Percentiles rank a stretch among this genome's conserved stretches.
Conservation (phyloP, 23 tunicate species). For the Styela clava region DNA sequence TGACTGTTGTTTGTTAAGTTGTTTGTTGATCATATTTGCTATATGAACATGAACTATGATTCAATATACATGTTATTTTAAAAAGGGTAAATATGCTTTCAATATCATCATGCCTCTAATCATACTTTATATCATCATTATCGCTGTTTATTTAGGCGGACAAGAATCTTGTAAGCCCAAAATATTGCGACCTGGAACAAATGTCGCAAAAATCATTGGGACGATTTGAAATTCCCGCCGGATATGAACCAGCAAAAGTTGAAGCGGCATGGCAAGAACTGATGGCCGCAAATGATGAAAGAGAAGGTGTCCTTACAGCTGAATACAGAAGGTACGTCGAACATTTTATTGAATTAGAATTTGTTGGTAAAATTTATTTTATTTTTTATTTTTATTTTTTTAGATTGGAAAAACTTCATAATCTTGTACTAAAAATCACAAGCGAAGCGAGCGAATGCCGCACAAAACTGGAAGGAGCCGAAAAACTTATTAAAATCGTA, state of each 20-base stretch:
- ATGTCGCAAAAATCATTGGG: constrained; percentile 60
- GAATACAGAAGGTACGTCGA: constrained; percentile 39
- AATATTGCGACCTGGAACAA: constrained; percentile 43
- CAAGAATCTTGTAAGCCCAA: constrained; percentile 41
- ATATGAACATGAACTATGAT: neutral
- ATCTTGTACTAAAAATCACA: constrained; percentile 51
- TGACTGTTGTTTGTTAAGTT: neutral
- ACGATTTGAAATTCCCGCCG: constrained; percentile 40
- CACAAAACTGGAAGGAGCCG: constrained; percentile 52
- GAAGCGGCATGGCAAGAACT: constrained; percentile 46
- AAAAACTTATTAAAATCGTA: constrained; percentile 48
- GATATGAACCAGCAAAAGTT: constrained; percentile 55
- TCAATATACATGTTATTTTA: neutral
- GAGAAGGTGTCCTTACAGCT: constrained; percentile 32
- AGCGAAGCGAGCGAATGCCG: constrained; percentile 39
- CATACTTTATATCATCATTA: too few relatives aligned
- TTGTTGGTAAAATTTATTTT: neutral
- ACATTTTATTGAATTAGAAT: neutral
- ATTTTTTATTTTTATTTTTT: neutral
- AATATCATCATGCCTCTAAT: too few relatives aligned
- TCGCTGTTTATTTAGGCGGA: constrained; percentile 44
- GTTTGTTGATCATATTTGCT: neutral
- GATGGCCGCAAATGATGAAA: constrained; percentile 42
- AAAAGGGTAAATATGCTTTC: neutral
- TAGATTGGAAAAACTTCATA: constrained; percentile 59